These are phyloP conservation scores for Anhinga anhinga DNA, from an alignment of 2,113 vertebrate genomes.

Conservation along the genomic window DNA sequence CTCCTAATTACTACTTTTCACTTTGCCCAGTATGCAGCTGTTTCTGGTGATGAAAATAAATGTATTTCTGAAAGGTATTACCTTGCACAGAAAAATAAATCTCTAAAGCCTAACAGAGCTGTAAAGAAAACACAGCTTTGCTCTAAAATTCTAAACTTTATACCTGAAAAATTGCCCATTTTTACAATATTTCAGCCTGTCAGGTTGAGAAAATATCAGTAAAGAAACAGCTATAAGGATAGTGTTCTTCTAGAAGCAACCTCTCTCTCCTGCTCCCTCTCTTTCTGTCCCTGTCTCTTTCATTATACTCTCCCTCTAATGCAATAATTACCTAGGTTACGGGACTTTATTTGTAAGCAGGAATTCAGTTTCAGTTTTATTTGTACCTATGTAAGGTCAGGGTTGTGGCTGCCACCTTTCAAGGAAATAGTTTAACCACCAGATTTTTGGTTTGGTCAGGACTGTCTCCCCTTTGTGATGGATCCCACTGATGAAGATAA, in stretches of 20 bases:
- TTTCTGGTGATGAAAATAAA: not conserved
- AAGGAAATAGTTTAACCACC: not conserved
- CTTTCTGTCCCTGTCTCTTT: not conserved
- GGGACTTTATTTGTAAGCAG: not conserved
- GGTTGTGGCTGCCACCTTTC: not conserved
- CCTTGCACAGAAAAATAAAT: not conserved
- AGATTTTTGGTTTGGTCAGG: not conserved
- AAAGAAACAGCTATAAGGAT: not conserved
- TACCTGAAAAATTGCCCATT: not conserved
- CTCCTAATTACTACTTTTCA: not conserved
- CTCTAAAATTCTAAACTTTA: not conserved
- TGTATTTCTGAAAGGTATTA: not conserved
- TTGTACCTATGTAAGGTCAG: not conserved
- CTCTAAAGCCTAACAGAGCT: not conserved
- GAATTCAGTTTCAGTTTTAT: not conserved
- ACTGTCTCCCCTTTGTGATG: not conserved
- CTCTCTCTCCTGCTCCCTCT: not conserved
- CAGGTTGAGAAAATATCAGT: not conserved
- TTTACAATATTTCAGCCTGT: not conserved
- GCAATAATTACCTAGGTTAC: not conserved
- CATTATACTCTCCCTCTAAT: not conserved
- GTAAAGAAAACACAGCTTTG: not conserved
- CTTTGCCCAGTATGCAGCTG: not conserved
- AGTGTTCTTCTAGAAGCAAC: not conserved
- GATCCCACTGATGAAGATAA: not conserved